Conservation (phyloP, 2,888 invertebrate species). For the Coleophora deauratella region DNA sequence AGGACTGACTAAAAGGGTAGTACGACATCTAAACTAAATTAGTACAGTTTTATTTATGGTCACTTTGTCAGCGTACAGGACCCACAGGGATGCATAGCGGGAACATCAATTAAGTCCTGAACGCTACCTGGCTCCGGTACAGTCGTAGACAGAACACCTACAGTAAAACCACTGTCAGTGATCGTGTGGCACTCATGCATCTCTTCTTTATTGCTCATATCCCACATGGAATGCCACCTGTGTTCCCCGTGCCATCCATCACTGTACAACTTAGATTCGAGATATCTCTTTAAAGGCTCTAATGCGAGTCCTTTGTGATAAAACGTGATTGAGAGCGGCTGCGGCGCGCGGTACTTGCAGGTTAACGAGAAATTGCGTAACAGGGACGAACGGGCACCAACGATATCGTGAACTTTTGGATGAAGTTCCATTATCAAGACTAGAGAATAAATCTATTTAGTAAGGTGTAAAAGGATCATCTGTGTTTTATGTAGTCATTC, state of each 20-base stretch:
- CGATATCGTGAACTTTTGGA: constrained; percentile 41
- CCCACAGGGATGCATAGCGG: constrained; percentile 9
- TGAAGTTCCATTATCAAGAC: constrained; percentile 63
- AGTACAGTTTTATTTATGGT: too few species aligned
- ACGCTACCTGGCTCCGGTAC: constrained; percentile 44
- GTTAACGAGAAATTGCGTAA: constrained; percentile 40
- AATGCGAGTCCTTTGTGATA: constrained; percentile 40
- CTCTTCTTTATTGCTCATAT: constrained; percentile 34
- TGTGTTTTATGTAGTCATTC: too few species aligned
- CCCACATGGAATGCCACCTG: constrained; percentile 42
- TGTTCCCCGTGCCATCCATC: constrained; percentile 55
- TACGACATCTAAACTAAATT: too few species aligned
- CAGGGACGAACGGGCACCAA: constrained; percentile 20
- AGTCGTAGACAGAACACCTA: constrained; percentile 51
- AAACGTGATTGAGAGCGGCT: constrained; percentile 54
- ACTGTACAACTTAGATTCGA: constrained; percentile 34
- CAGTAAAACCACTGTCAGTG: constrained; percentile 42
- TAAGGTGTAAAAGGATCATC: too few species aligned
- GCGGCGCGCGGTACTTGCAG: constrained; percentile 58
- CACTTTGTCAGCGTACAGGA: too few species aligned
- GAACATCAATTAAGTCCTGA: not conserved
- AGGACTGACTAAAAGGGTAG: too few species aligned
- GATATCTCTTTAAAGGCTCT: constrained; percentile 32
- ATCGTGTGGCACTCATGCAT: constrained; percentile 54
- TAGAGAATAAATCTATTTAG: too few species aligned